Evolutionary conservation across 2,113 vertebrate species (phyloP).

Genomic region (Prunella fulvescens): DNA sequence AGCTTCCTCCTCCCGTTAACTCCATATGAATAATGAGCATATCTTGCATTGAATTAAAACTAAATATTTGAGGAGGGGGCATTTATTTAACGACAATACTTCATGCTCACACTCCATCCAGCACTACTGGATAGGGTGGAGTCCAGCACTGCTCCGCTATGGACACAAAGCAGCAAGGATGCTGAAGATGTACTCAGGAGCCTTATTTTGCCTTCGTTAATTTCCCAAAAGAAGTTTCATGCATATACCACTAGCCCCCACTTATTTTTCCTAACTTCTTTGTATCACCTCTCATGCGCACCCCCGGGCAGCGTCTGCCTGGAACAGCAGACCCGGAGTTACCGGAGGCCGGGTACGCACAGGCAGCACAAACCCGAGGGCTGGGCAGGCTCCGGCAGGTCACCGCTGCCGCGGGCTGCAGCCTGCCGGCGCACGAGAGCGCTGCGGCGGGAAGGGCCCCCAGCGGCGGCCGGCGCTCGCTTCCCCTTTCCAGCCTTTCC

Average conservation of each 20-base stretch:
- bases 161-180: background rate
- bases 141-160: background rate
- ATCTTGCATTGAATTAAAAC: background rate
- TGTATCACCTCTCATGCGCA: background rate
- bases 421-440: background rate
- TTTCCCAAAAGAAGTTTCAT: background rate
- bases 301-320: background rate
- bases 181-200: background rate
- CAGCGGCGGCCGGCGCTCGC: background rate
- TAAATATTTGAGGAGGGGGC: background rate
- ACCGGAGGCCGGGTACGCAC: rapidly evolving
- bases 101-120: background rate
- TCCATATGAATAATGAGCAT: rapidly evolving
- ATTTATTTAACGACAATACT: background rate
- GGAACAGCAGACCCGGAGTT: background rate
- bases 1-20: background rate
- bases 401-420: background rate
- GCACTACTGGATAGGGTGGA: background rate
- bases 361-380: background rate
- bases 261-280: background rate
- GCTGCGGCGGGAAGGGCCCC: background rate
- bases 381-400: background rate
- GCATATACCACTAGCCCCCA: rapidly evolving
- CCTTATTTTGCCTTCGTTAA: background rate
- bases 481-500: background rate